Conservation (phyloP, 2,797 vertebrate genomes). For the Pachyuromys duprasi region DNA sequence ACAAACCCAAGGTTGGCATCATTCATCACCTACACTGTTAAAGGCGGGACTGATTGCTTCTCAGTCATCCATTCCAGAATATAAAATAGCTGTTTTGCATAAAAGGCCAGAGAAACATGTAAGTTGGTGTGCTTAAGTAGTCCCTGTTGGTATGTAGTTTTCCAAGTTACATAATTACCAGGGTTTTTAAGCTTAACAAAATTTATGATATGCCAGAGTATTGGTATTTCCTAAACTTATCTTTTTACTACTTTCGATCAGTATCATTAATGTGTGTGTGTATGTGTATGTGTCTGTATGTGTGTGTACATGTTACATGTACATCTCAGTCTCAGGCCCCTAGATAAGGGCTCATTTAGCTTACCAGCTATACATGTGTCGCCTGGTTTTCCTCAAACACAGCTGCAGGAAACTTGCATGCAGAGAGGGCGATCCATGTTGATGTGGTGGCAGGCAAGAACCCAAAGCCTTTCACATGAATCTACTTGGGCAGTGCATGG, state of each 20-base stretch:
- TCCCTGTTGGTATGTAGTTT: not conserved
- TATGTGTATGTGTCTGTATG: no score
- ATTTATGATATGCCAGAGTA: not conserved
- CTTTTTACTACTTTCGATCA: not conserved
- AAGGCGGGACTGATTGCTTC: not conserved
- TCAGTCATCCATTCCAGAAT: not conserved
- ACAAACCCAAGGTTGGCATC: not conserved
- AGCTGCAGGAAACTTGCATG: not conserved
- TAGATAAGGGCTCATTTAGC: not conserved
- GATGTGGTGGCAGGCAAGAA: not conserved
- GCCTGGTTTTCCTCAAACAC: not conserved
- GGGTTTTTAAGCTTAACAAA: conserved; percentile 14
- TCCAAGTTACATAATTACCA: not conserved
- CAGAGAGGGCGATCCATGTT: not conserved
- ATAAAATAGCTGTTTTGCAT: not conserved
- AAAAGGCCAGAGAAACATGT: not conserved
- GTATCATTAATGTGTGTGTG: not conserved
- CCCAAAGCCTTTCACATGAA: no score
- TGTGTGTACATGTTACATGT: rapidly evolving
- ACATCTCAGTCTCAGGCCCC: not conserved
- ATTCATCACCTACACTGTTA: not conserved
- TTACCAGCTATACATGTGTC: not conserved
- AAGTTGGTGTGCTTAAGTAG: not conserved
- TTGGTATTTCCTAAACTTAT: not conserved
- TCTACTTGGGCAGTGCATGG: rapidly evolving